Evolutionary conservation across 2,797 vertebrate species (phyloP), one percentile per base, ranked within the genome.

Genomic region (Gobio occitaniae): DNA sequence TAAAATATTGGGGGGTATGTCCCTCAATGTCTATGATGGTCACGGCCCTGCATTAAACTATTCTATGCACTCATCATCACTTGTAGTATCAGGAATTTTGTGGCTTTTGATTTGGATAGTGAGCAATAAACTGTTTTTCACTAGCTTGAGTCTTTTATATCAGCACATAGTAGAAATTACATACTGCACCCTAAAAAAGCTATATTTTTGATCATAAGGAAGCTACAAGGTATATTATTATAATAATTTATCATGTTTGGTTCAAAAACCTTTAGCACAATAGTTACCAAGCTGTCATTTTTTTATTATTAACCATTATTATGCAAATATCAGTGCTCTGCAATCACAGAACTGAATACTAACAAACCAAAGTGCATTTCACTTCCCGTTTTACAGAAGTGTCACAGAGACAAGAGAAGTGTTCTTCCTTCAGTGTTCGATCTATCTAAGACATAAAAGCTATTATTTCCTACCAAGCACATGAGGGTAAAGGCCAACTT

Each of bases 401-500:
- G 3, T 44, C 0, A 0, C 25, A 66, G 32, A 83, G 56, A 38
- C n/a, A 70, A 65, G 25, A 36, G 3, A n/a, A 66, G 47, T 2
- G 19, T 36, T 75, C 29, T 65, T 83, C 25, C 47, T 6, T 16
- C 38, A 47, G 54, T 6, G 9, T 44, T 36, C 32, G 12, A 85
- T 71, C 54, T 52, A 59, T 44, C 44, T 21, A 61, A 83, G 50
- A 89, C 56, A 79, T 68, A 70, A 82, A 72, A 83, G 52, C 71
- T 90, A 54, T 54, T 48, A 82, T 84, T 76, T 87, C 59, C 75
- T 52, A 29, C 71, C 25, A 38, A 38, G 15, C 63, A 59, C 56
- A 78, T 38, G 54, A 56, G 83, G 36, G 75, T 88, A 63, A 70
- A 50, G 65, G 83, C 75, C 86, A 85, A 59, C 82, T 44, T 90